Conservation (phyloP, 2,797 vertebrate species). For the Cuniculus paca region DNA sequence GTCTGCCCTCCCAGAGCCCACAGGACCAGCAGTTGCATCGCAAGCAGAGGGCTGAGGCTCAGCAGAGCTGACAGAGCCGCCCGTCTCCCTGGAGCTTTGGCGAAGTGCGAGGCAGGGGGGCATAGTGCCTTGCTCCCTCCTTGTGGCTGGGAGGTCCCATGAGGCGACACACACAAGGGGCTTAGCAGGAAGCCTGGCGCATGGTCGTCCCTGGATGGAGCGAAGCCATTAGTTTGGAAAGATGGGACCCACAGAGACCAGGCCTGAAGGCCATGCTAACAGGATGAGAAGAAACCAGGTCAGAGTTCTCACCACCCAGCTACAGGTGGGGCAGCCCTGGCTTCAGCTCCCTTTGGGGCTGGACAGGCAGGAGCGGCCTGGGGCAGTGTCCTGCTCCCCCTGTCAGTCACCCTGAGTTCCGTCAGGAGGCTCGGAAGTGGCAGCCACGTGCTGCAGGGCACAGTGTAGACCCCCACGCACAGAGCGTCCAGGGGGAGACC, state of each 20-base stretch:
- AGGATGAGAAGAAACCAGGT: neutral
- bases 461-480: neutral
- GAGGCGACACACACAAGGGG: neutral
- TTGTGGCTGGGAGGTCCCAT: neutral
- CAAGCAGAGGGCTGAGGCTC: too few species aligned
- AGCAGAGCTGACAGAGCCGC: neutral
- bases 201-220: rapidly evolving
- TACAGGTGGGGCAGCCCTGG: neutral
- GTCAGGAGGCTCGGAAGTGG: neutral
- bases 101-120: neutral
- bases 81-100: too few species aligned
- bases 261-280: neutral
- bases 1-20: neutral
- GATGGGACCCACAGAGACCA: rapidly evolving
- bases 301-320: neutral
- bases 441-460: neutral
- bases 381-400: neutral
- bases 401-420: neutral
- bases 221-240: neutral
- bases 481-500: neutral
- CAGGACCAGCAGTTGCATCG: neutral
- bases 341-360: too few species aligned
- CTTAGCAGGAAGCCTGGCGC: rapidly evolving
- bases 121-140: too few species aligned
- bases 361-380: neutral